phyloP scores from a whole-genome alignment of 2,113 vertebrate genomes.

The Scomber scombrus region DNA sequence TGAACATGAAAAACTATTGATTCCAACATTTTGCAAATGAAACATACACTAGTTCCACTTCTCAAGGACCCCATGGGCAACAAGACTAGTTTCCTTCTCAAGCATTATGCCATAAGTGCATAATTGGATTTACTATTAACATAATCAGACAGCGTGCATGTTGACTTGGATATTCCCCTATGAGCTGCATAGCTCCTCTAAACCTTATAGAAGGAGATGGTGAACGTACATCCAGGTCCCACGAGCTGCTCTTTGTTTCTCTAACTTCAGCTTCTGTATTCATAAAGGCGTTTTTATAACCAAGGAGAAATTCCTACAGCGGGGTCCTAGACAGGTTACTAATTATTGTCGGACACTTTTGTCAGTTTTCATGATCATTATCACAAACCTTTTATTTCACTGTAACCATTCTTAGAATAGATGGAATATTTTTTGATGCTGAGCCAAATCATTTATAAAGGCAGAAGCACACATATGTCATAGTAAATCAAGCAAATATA shows the following conservation, averaged over 20 bases:
- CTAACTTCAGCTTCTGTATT: constrained; percentile 29
- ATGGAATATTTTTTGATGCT: neutral
- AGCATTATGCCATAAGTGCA: constrained; percentile 79
- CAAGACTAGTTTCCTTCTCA: constrained; percentile 75
- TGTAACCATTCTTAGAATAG: neutral
- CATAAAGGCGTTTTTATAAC: constrained; percentile 14
- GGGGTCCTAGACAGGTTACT: constrained; percentile 14
- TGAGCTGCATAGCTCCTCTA: constrained; percentile 66
- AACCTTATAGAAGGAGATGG: constrained; percentile 64
- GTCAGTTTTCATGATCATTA: constrained; percentile 5
- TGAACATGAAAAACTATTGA: constrained; percentile 49
- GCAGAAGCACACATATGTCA: neutral
- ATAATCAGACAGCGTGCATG: constrained; percentile 81
- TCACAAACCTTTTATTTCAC: constrained; percentile 7
- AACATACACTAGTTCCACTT: constrained; percentile 57
- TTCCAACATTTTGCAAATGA: constrained; percentile 63
- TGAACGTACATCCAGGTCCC: constrained; percentile 62
- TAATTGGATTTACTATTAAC: constrained; percentile 86
- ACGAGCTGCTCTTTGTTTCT: constrained; percentile 66
- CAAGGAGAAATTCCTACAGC: constrained; percentile 20
- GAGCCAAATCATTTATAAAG: neutral
- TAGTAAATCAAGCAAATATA: neutral
- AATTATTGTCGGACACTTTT: no score
- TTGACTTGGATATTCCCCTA: constrained; percentile 77
- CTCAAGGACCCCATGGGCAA: constrained; percentile 75